Evolutionary conservation across 2,888 invertebrate genomes (phyloP), one percentile per base, ranked within the genome.

Genomic region (Ctenicera cuprea): DNA sequence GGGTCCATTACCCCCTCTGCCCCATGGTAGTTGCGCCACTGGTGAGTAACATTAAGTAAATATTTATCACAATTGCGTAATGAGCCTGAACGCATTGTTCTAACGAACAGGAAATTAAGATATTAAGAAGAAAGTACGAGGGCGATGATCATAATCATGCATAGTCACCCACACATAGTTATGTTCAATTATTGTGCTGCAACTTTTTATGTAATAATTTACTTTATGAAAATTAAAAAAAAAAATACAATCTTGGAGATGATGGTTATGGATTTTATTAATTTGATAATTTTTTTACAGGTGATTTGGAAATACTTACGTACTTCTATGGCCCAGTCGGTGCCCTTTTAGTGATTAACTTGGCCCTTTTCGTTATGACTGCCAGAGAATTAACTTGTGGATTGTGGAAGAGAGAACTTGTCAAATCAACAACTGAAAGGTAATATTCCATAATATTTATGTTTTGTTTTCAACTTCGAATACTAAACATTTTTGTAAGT

Each of bases 311-410:
- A 86, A 93, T 95, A 75, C 90, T 96, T 78, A 93, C 94, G 5
- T 96, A 94, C 88, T 96, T 96, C 89, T 95, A 92, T 86, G 95
- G 94, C 7, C 96, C 96, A 8, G 92, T 96, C 78, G 95, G 95
- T 71, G 89, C 93, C 76, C 89, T 96, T 77, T 89, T 96, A 78
- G 90, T 92, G 79, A 90, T 95, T 78, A 96, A 96, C 87, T 89
- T 95, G 74, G 88, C 94, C 71, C 91, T 96, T 74, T 96, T 96
- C 87, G 90, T 92, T 33, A 92, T 94, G 76, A 95, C 95, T 38
- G 94, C 95, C 63, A 91, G 95, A 73, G 95, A 95, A 88, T 88
- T 95, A 79, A 95, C 95, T 20, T 95, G 95, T 86, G 95, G 95
- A 59, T 89, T 95, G 59, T 95, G 95, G 95, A 95, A 95, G 84